Evolutionary conservation across 2,797 vertebrate species (phyloP).

Genomic region (Tragopan temminckii): DNA sequence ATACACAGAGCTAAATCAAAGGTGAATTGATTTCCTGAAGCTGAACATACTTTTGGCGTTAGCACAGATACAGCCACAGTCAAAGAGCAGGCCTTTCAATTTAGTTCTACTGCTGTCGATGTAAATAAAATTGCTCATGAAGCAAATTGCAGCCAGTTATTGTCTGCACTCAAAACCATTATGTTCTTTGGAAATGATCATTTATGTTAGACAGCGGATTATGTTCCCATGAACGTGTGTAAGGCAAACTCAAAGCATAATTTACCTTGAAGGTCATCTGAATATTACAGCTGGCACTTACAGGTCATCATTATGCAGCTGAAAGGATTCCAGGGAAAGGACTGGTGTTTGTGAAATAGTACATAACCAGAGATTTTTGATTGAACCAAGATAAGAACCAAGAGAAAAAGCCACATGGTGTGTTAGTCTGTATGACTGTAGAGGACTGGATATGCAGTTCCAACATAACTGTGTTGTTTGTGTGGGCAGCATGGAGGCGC

Average conservation of each 20-base stretch:
- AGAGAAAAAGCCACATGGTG: background rate
- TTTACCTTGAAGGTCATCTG: conserved; percentile 75
- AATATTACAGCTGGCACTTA: conserved; percentile 44
- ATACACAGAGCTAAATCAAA: conserved; percentile 73
- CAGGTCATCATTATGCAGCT: conserved; percentile 23
- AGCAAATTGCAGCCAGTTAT: conserved; percentile 74
- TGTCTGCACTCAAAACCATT: conserved; percentile 66
- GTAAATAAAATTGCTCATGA: conserved; percentile 79
- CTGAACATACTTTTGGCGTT: conserved; percentile 69
- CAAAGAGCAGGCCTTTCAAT: conserved; percentile 75
- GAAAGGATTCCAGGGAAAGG: conserved; percentile 42
- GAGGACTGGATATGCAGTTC: background rate
- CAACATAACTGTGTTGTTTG: background rate
- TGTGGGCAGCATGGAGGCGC: background rate
- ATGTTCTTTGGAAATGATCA: conserved; percentile 66
- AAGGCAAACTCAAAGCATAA: conserved; percentile 65
- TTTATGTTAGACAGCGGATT: conserved; percentile 68
- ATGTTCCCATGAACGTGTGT: conserved; percentile 45
- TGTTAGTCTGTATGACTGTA: background rate
- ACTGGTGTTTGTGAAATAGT: conserved; percentile 17
- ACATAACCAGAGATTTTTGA: background rate
- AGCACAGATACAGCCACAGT: conserved; percentile 41
- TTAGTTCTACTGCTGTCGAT: conserved; percentile 65
- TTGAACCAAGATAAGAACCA: background rate
- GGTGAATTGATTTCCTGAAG: conserved; percentile 76